These are phyloP conservation scores for Archegozetes longisetosus DNA, from an alignment of 1,140 invertebrate genomes.

Conservation along the genomic window DNA sequence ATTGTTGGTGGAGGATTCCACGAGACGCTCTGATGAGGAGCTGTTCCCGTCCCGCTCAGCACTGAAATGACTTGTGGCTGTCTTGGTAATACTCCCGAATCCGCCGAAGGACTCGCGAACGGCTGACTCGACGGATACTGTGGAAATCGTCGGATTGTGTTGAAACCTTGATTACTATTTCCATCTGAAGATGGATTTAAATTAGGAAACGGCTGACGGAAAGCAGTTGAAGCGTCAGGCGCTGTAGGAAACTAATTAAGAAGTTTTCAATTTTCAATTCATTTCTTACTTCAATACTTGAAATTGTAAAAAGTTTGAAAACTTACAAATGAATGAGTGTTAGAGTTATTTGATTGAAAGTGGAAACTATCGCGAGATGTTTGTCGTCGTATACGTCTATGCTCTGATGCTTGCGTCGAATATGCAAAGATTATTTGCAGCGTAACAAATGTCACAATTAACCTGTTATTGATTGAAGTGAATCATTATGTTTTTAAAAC, in stretches of 20 bases:
- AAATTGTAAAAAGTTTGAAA: too few relatives aligned
- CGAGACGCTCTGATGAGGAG: constrained; percentile 3
- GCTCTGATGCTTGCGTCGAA: too few relatives aligned
- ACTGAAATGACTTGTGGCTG: constrained; percentile 16
- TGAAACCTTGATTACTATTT: not conserved
- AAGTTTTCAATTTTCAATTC: too few relatives aligned
- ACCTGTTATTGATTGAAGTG: too few relatives aligned
- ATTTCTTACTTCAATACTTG: too few relatives aligned
- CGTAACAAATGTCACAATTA: too few relatives aligned
- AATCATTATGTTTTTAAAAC: too few relatives aligned
- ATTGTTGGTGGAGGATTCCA: constrained; percentile 18
- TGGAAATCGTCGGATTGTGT: constrained; percentile 12
- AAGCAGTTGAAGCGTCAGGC: not conserved
- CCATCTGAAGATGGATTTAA: not conserved
- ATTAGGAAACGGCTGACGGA: not conserved
- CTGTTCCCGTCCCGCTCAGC: not conserved
- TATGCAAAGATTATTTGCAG: too few relatives aligned
- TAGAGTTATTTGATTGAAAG: too few relatives aligned
- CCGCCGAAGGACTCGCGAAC: not conserved
- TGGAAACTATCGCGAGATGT: too few relatives aligned
- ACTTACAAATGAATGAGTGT: too few relatives aligned
- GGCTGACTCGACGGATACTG: constrained; percentile 6
- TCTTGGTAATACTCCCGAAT: not conserved
- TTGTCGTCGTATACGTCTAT: too few relatives aligned
- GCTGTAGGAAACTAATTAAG: not conserved